These are phyloP conservation scores for Xestia rhomboidea DNA, from an alignment of 2,888 invertebrate genomes.

Conservation along the genomic window DNA sequence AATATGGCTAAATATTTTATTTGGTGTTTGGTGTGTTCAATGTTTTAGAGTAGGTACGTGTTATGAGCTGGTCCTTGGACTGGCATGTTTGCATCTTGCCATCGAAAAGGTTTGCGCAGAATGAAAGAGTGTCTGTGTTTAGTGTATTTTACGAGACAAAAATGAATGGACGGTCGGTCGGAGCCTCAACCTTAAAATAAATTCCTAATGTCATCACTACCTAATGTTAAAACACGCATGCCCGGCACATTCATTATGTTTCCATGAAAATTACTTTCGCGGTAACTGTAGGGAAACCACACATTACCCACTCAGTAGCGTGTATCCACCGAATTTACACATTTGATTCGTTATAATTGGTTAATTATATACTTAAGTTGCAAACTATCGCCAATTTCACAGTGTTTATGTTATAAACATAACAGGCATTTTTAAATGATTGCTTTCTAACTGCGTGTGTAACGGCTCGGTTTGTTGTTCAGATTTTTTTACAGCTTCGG, in stretches of 20 bases:
- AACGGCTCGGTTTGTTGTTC: not conserved
- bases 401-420: not conserved
- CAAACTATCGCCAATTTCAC: slow-evolving; percentile 29
- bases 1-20: not conserved
- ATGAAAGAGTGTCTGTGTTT: too few relatives aligned
- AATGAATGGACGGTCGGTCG: too few relatives aligned
- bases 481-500: not conserved
- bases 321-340: slow-evolving; percentile 41
- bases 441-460: slow-evolving; percentile 18
- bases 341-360: slow-evolving; percentile 48
- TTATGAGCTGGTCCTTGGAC: not conserved
- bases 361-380: slow-evolving; percentile 37
- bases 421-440: slow-evolving; percentile 6
- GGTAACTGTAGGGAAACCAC: slow-evolving; percentile 1
- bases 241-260: slow-evolving; percentile 35
- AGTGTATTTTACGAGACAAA: too few relatives aligned
- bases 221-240: slow-evolving; percentile 39
- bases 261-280: slow-evolving; percentile 58
- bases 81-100: not conserved
- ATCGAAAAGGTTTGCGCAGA: slow-evolving; percentile 19
- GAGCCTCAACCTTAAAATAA: too few relatives aligned
- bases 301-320: slow-evolving; percentile 27
- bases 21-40: not conserved
- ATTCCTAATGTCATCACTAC: slow-evolving; percentile 9
- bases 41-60: not conserved